These are phyloP conservation scores for Fopius arisanus DNA, from an alignment of 1,140 invertebrate species.

Conservation along the genomic window DNA sequence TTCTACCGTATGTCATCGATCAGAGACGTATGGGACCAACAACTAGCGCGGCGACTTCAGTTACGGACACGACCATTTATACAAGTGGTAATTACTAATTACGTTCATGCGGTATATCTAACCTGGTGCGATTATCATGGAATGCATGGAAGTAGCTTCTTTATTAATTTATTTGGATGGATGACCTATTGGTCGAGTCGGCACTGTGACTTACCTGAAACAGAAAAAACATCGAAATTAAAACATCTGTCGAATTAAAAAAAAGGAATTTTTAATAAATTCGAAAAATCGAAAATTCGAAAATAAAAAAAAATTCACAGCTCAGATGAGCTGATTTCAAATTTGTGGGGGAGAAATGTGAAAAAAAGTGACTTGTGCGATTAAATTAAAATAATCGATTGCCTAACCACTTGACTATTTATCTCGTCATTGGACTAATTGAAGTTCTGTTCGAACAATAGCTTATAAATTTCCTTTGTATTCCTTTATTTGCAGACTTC, in stretches of 20 bases:
- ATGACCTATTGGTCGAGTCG: slow-evolving; percentile 31
- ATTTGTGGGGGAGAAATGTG: too few relatives aligned
- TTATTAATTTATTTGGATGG: slow-evolving; percentile 17
- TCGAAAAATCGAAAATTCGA: too few relatives aligned
- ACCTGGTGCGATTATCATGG: slow-evolving; percentile 40
- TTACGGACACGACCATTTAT: slow-evolving; percentile 15
- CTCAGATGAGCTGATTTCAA: too few relatives aligned
- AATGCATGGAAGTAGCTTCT: slow-evolving; percentile 38
- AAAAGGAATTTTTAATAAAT: not conserved
- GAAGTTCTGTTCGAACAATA: too few relatives aligned
- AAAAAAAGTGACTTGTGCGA: too few relatives aligned
- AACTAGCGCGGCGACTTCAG: slow-evolving; percentile 17
- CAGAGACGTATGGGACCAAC: slow-evolving; percentile 13
- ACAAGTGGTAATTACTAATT: slow-evolving; percentile 30
- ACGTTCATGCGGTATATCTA: slow-evolving; percentile 37
- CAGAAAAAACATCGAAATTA: slow-evolving; percentile 29
- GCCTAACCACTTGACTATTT: too few relatives aligned
- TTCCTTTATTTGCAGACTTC: too few relatives aligned
- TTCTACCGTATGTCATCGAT: slow-evolving; percentile 12
- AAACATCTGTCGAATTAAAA: not conserved
- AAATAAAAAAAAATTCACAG: too few relatives aligned
- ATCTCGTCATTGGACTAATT: too few relatives aligned
- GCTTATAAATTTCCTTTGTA: too few relatives aligned
- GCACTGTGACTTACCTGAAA: slow-evolving; percentile 51
- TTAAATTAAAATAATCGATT: too few relatives aligned